Evolutionary conservation across 2,888 invertebrate genomes (phyloP).

Genomic region (Dynastes tityus): DNA sequence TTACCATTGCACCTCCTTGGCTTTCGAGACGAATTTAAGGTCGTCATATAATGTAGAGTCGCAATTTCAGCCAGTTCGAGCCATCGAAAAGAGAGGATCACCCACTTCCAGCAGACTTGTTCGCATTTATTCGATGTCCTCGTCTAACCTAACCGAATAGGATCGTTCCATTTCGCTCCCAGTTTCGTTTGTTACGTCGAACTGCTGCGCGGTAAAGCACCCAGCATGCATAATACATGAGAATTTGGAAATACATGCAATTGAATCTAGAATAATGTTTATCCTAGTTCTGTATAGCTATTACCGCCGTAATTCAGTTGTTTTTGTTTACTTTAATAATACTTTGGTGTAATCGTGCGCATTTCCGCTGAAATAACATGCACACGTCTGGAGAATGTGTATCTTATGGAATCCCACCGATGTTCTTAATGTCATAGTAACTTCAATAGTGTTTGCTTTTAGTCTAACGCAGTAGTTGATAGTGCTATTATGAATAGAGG

Average conservation of each 20-base stretch:
- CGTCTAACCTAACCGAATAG: neutral
- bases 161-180: slow-evolving; percentile 5
- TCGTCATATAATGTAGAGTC: slow-evolving; percentile 44
- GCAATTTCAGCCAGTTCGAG: slow-evolving; percentile 42
- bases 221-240: slow-evolving; percentile 58
- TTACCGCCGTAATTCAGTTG: slow-evolving; percentile 49
- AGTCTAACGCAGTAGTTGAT: slow-evolving; percentile 4
- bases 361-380: slow-evolving; percentile 24
- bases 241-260: slow-evolving; percentile 59
- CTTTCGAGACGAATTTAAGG: slow-evolving; percentile 46
- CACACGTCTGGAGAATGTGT: slow-evolving; percentile 19
- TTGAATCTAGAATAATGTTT: slow-evolving; percentile 60
- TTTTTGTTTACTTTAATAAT: slow-evolving; percentile 52
- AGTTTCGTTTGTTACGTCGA: slow-evolving; percentile 38
- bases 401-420: neutral
- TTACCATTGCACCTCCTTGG: slow-evolving; percentile 40
- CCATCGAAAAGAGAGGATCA: slow-evolving; percentile 43
- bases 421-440: slow-evolving; percentile 9
- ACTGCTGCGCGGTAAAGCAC: slow-evolving; percentile 40
- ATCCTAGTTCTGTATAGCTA: slow-evolving; percentile 53
- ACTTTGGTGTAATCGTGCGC: slow-evolving; percentile 40
- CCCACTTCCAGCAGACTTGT: slow-evolving; percentile 24
- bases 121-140: slow-evolving; percentile 11
- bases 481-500: neutral
- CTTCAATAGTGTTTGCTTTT: slow-evolving; percentile 4